Percentiles rank a stretch among this genome's conserved stretches.
Evolutionary conservation across 2,888 invertebrate genomes (phyloP).

Genomic region (Aphidius colemani): DNA sequence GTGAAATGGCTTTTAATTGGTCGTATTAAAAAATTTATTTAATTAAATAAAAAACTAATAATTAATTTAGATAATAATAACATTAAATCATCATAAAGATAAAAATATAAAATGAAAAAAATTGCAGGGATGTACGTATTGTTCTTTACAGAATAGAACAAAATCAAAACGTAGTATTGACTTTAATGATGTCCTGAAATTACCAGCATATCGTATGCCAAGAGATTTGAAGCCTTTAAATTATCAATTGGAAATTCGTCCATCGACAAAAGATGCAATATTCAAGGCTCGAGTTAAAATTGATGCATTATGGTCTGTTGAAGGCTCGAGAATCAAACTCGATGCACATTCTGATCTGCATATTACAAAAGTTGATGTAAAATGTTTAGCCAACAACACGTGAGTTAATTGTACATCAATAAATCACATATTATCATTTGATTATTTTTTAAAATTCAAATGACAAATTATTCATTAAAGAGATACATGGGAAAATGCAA

Average conservation of each 20-base stretch:
- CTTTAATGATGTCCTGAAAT: conserved; percentile 70
- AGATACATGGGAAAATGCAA: conserved; percentile 12
- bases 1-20: conserved; percentile 6
- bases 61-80: too few species aligned
- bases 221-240: conserved; percentile 68
- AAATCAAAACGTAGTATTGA: conserved; percentile 67
- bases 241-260: conserved; percentile 72
- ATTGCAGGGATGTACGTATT: conserved; percentile 13
- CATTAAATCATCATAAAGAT: too few species aligned
- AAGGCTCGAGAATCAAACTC: conserved; percentile 68
- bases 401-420: conserved; percentile 40
- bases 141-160: conserved; percentile 23
- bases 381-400: conserved; percentile 51
- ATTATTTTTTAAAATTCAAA: not conserved
- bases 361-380: conserved; percentile 63
- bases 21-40: too few species aligned
- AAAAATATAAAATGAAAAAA: not conserved
- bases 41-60: too few species aligned
- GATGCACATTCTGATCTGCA: conserved; percentile 71
- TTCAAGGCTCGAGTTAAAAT: conserved; percentile 74
- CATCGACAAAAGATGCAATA: conserved; percentile 68
- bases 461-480: conserved; percentile 2
- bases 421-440: not conserved
- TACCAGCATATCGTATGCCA: conserved; percentile 70
- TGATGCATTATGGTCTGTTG: conserved; percentile 69